Conservation (phyloP, 2,797 vertebrate species). For the Emydoidea blandingii region DNA sequence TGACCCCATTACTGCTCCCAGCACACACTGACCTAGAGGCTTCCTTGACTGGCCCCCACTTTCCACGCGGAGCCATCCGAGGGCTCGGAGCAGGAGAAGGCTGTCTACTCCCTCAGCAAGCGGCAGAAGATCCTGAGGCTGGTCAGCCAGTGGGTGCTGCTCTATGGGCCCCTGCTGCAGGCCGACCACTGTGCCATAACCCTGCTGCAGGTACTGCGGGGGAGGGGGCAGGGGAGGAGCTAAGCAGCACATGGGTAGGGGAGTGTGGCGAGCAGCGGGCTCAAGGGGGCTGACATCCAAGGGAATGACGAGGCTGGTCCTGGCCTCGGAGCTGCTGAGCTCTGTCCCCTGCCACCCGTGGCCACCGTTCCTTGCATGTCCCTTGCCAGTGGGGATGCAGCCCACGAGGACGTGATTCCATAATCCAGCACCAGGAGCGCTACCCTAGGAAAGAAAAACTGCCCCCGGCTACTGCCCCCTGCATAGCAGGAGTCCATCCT, state of each 20-base stretch:
- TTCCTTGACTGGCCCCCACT: conserved; percentile 87
- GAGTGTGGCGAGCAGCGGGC: background rate
- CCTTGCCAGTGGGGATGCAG: background rate
- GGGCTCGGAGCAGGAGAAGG: conserved; percentile 90
- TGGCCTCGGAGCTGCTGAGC: background rate
- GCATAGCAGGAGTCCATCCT: too few species aligned
- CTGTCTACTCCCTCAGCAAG: conserved; percentile 85
- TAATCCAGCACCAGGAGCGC: background rate
- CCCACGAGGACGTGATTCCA: background rate
- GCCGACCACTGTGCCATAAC: conserved; percentile 85
- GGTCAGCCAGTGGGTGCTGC: conserved; percentile 91
- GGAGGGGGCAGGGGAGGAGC: fast-evolving
- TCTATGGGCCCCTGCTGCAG: conserved; percentile 88
- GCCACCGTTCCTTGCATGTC: background rate
- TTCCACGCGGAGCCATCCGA: conserved; percentile 88
- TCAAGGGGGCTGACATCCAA: background rate
- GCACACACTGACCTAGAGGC: fast-evolving
- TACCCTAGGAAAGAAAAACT: background rate
- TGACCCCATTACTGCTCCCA: fast-evolving
- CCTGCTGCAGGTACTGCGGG: conserved; percentile 88
- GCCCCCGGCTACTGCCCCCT: too few species aligned
- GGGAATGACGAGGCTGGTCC: background rate
- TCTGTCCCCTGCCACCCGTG: background rate
- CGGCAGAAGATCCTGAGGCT: conserved; percentile 92
- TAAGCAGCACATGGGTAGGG: background rate